A percentile compares a stretch with the other conserved stretches of the same genome.
These are phyloP conservation scores for Chrysopa pallens DNA, from an alignment of 1,140 invertebrate genomes.

Conservation along the genomic window DNA sequence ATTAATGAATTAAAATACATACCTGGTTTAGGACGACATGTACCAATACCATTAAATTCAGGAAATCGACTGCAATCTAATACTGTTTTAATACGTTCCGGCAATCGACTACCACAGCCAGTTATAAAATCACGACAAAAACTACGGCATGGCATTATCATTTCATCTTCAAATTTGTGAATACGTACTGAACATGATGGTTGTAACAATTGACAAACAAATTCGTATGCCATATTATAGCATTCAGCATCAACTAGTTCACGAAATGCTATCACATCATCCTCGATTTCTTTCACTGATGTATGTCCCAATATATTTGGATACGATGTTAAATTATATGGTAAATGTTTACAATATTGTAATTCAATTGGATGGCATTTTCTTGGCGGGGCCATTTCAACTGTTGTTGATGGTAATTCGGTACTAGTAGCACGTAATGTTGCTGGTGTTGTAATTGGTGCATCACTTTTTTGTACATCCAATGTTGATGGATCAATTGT, in stretches of 20 bases:
- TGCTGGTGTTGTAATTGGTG: constrained; percentile 31
- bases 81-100: constrained; percentile 43
- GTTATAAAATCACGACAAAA: constrained; percentile 73
- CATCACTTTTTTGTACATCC: constrained; percentile 39
- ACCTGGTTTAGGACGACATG: constrained; percentile 61
- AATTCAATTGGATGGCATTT: constrained; percentile 47
- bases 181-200: constrained; percentile 40
- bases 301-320: constrained; percentile 56
- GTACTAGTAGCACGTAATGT: constrained; percentile 25
- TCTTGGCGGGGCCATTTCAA: constrained; percentile 32
- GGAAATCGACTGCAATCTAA: constrained; percentile 69
- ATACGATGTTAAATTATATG: constrained; percentile 66
- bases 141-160: constrained; percentile 56
- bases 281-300: constrained; percentile 44
- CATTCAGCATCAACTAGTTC: constrained; percentile 78
- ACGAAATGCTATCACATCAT: constrained; percentile 65
- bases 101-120: constrained; percentile 58
- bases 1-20: constrained; percentile 4
- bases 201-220: constrained; percentile 69
- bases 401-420: constrained; percentile 21
- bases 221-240: constrained; percentile 65
- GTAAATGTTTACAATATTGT: constrained; percentile 49
- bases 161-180: constrained; percentile 25
- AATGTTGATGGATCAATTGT: constrained; percentile 46
- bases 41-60: constrained; percentile 49